Evolutionary conservation across 92 coral and sea anemone species (phyloP).

Genomic region (Zoanthus sociatus): DNA sequence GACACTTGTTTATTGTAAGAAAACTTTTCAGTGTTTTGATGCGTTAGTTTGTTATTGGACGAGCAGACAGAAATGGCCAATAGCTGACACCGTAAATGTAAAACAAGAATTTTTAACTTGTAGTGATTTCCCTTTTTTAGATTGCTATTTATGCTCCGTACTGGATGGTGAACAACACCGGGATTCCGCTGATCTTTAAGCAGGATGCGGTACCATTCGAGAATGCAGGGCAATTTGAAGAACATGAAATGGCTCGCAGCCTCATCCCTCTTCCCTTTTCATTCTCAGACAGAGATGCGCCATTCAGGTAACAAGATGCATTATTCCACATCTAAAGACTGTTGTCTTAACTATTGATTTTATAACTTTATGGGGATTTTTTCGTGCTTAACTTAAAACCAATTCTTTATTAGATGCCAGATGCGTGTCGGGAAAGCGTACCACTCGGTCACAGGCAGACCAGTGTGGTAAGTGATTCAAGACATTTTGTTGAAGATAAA

Average conservation of each 20-base stretch:
- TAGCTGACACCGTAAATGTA: neutral
- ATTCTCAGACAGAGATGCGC: conserved; percentile 90
- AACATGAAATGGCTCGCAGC: conserved; percentile 99
- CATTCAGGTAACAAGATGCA: conserved; percentile 63
- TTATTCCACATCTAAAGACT: neutral
- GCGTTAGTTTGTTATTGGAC: neutral
- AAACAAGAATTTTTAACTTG: neutral
- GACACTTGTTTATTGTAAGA: neutral
- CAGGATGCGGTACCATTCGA: conserved; percentile 87
- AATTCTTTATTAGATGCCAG: conserved; percentile 75
- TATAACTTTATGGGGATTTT: too few species aligned
- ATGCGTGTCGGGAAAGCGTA: conserved; percentile 95
- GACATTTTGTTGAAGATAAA: too few species aligned
- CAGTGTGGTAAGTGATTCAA: conserved; percentile 81
- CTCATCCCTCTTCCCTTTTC: conserved; percentile 92
- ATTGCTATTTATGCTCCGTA: conserved; percentile 92
- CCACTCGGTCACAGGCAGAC: conserved; percentile 90
- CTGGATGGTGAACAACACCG: conserved; percentile 99
- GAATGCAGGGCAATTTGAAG: conserved; percentile 94
- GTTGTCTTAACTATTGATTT: neutral
- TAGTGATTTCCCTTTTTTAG: conserved; percentile 43
- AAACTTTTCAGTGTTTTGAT: too few species aligned
- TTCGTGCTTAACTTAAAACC: neutral
- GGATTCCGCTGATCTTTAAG: conserved; percentile 94
- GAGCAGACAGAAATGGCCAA: neutral